Conservation (phyloP, 2,113 vertebrate species). For the Pomatostomus ruficeps region DNA sequence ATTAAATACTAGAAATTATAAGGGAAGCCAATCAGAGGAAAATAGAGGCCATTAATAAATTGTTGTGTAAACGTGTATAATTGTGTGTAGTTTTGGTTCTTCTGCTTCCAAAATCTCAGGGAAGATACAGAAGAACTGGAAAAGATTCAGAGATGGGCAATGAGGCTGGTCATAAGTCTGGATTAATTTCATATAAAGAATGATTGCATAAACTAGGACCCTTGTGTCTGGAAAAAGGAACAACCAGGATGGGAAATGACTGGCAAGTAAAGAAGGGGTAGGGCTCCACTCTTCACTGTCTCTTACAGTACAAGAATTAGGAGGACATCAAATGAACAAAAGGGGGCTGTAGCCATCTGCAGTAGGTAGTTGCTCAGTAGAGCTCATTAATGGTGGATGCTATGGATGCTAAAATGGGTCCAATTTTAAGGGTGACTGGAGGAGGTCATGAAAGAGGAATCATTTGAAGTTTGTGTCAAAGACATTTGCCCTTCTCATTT, state of each 20-base stretch:
- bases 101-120: not conserved
- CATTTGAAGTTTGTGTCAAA: not conserved
- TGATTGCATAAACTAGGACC: not conserved
- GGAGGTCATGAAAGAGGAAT: not conserved
- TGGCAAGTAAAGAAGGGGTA: not conserved
- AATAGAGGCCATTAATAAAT: not conserved
- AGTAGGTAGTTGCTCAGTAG: not conserved
- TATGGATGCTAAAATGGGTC: not conserved
- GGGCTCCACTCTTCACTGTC: not conserved
- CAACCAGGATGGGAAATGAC: not conserved
- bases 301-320: not conserved
- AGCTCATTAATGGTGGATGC: not conserved
- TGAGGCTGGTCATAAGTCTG: not conserved
- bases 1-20: not conserved
- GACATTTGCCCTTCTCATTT: not conserved
- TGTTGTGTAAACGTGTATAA: not conserved
- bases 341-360: not conserved
- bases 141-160: not conserved
- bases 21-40: not conserved
- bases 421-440: not conserved
- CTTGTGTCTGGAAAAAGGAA: not conserved
- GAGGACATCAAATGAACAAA: not conserved
- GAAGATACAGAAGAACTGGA: not conserved
- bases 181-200: not conserved
- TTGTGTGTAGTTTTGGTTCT: not conserved